phyloP scores from a whole-genome alignment of 2,888 invertebrate genomes.

The Serrognathus titanus region DNA sequence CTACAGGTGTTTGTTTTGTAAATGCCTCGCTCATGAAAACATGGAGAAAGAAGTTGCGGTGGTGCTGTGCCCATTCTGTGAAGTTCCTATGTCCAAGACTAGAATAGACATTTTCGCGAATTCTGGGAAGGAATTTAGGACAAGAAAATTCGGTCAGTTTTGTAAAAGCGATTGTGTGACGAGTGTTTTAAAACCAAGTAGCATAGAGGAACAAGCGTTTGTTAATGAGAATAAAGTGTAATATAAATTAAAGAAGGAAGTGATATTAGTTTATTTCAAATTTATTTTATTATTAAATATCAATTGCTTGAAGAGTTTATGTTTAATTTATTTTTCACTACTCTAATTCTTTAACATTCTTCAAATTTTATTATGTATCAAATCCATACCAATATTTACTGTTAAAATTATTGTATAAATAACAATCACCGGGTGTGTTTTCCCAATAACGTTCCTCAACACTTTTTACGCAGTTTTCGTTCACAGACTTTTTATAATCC shows the following conservation, averaged over 20 bases:
- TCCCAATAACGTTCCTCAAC: neutral
- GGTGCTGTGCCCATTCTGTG: slow-evolving; percentile 42
- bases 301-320: no score
- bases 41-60: slow-evolving; percentile 30
- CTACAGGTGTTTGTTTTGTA: slow-evolving; percentile 41
- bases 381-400: slow-evolving; percentile 13
- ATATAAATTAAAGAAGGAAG: no score
- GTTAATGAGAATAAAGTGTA: neutral
- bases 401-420: slow-evolving; percentile 10
- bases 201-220: neutral
- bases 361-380: slow-evolving; percentile 6
- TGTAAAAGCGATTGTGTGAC: slow-evolving; percentile 1
- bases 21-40: slow-evolving; percentile 35
- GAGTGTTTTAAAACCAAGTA: neutral
- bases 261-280: no score
- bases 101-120: neutral
- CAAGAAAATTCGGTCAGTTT: neutral
- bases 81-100: slow-evolving; percentile 36
- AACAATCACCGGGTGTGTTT: slow-evolving; percentile 1
- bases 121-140: neutral
- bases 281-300: no score
- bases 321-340: no score
- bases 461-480: neutral
- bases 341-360: neutral
- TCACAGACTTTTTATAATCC: slow-evolving; percentile 7